A percentile compares a stretch with the other conserved stretches of the same genome.
phyloP scores from a whole-genome alignment of 2,113 vertebrate species.

The Carassius carassius region DNA sequence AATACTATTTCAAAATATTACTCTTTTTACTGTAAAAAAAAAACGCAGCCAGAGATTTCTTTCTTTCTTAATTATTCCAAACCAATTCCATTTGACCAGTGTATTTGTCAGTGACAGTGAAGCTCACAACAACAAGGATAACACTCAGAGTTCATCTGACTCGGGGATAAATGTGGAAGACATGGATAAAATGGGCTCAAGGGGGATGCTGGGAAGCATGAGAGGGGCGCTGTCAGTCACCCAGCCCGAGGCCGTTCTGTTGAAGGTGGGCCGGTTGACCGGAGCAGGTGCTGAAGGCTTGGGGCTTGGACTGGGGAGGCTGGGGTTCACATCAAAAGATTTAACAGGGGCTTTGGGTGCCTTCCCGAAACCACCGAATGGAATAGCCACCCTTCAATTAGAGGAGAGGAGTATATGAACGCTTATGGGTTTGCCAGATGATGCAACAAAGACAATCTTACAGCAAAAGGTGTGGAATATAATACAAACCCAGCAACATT shows the following conservation, averaged over 20 bases:
- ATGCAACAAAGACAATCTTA: not conserved
- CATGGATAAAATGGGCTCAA: constrained; percentile 62
- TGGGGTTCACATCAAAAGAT: constrained; percentile 76
- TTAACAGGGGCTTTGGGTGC: constrained; percentile 81
- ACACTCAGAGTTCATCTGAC: constrained; percentile 90
- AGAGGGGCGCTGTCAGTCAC: constrained; percentile 72
- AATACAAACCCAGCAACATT: not conserved
- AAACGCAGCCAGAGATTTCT: not conserved
- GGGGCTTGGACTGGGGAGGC: constrained; percentile 72
- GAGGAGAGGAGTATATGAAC: constrained; percentile 26
- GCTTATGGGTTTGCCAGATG: not conserved
- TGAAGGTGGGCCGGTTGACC: constrained; percentile 86
- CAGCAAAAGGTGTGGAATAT: not conserved
- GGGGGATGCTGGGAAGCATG: constrained; percentile 69
- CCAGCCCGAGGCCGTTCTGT: constrained; percentile 92
- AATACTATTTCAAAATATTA: not conserved
- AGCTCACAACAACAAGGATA: constrained; percentile 3
- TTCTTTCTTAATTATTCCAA: not conserved
- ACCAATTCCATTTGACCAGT: not conserved
- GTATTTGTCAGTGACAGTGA: not conserved
- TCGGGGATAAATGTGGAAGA: constrained; percentile 76
- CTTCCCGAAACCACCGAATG: constrained; percentile 91
- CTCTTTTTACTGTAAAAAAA: too few relatives aligned
- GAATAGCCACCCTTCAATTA: constrained; percentile 87
- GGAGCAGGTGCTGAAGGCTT: constrained; percentile 76